Conservation (phyloP, 2,888 invertebrate species). For the Lithophane semibrunnea region DNA sequence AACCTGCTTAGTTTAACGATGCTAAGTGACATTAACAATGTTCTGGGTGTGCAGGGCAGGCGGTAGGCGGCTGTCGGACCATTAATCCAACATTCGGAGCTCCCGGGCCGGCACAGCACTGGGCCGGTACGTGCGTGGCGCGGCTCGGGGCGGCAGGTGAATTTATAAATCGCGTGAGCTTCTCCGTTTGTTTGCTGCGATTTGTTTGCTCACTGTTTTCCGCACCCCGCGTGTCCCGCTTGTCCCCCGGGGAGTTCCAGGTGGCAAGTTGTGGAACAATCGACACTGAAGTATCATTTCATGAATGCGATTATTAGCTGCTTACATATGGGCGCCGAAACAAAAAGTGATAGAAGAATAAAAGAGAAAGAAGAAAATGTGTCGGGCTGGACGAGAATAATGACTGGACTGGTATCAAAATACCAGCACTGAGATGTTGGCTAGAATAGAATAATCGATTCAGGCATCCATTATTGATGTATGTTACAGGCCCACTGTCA, state of each 20-base stretch:
- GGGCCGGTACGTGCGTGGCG: background rate
- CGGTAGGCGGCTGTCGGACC: background rate
- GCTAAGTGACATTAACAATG: conserved; percentile 31
- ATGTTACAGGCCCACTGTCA: background rate
- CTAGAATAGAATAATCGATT: background rate
- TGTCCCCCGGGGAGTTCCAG: too few species aligned
- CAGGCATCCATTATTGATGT: background rate
- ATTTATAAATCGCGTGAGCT: conserved; percentile 44
- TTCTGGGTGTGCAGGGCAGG: background rate
- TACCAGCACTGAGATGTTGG: too few species aligned
- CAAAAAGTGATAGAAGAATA: background rate
- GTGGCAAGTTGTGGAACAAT: background rate
- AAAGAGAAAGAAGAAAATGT: background rate
- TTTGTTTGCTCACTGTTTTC: conserved; percentile 17
- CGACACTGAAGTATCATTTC: background rate
- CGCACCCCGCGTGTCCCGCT: background rate
- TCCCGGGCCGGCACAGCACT: background rate
- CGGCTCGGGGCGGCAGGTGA: background rate
- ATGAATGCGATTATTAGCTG: background rate
- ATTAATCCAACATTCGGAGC: conserved; percentile 20
- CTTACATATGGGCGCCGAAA: background rate
- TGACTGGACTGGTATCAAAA: background rate
- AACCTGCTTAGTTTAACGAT: conserved; percentile 15
- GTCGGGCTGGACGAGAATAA: background rate
- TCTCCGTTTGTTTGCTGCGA: conserved; percentile 36